Evolutionary conservation across 2,888 invertebrate species (phyloP), one percentile per base, ranked within the genome.

Genomic region (Campopleginae sp.): DNA sequence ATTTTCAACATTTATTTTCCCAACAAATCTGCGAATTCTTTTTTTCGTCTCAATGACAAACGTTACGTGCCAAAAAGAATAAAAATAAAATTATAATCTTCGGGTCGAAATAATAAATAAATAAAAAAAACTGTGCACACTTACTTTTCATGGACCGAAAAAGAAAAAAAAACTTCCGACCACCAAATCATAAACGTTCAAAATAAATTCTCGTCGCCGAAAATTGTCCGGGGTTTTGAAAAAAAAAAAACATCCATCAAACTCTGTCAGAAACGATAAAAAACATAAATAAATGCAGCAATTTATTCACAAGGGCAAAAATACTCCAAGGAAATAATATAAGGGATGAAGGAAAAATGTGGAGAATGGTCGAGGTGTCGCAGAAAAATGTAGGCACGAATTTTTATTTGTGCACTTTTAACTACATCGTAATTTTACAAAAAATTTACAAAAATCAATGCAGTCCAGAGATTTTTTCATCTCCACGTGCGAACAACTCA

Each of bases 71-170:
- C 74, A 86, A 87, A 70, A 87, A 58, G 81, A 79, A 66, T 81
- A 84, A 81, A 84, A 72, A 71, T 63, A n/a, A 33, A 75, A 46
- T 46, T 31, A 48, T 76, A 83, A 87, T 78, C 12, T 72, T 48
- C 23, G 38, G 44, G n/a, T 63, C 1, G 7, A 17, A 48, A 46
- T 38, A 27, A 51, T 19, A 51, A 14, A 51, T 54, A 71, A 27
- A 51, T 19, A 51, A 14, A 51, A 65, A 71, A 68, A 63, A 46
- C 17, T 80, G 23, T 58, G 31, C 46, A 58, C 38, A 82, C 81
- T 76, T 72, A 74, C 80, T 76, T 75, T 80, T 19, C 54, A 76
- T 42, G 12, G 54, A n/a, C 65, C 63, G 42, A 58, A 51, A 7
- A 38, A 31, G 17, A 75, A 46, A 74, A 66, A 38, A 23, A 61